Base-by-base conservation (phyloP, 1,140 invertebrate genomes). In the Papilio polyxenes region DNA sequence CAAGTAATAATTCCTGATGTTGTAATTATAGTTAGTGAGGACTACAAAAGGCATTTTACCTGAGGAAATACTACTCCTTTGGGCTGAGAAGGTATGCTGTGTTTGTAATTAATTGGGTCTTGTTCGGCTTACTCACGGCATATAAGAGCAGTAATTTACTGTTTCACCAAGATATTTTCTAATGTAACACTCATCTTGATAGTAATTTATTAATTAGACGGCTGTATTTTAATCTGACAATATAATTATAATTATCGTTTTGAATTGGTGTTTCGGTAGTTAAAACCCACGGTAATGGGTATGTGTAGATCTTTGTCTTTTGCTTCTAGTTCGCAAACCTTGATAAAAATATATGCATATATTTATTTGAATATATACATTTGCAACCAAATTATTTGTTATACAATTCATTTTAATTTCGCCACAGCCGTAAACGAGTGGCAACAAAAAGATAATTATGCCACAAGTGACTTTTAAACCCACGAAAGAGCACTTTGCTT, bases 401-500 rank as follows among this genome's bases (percentile, higher is more conserved):
- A 40, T 37, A 40, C 65, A 72, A 37, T 37, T 72, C 10, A 37
- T 72, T 48, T 20, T 75, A 49, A 44, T 75, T 75, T 75, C 37
- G 44, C 74, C 44, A 49, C 75, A n/a, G 44, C 48, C 2, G 20
- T 13, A 51, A 44, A 75, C 40, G 44, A 23, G 75, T 75, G 75
- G 44, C 75, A 48, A 75, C 75, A 75, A 75, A 75, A 75, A 75
- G 44, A 53, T 56, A 77, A 77, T 77, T 77, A 77, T 49, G 49
- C 75, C 75, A 53, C 75, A 53, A 77, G 75, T 53, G 75, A 17
- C 48, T 53, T 48, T 75, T 51, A 77, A 44, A 75, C 23, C 49
- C 75, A 20, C 75, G 10, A 77, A 77, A 77, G 75, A 51, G 49
- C 49, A 77, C 75, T 53, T 77, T 53, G 75, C 75, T 77, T 77